These are phyloP conservation scores for Amphiprion clarkii DNA, from an alignment of 2,797 vertebrate species.

Conservation along the genomic window DNA sequence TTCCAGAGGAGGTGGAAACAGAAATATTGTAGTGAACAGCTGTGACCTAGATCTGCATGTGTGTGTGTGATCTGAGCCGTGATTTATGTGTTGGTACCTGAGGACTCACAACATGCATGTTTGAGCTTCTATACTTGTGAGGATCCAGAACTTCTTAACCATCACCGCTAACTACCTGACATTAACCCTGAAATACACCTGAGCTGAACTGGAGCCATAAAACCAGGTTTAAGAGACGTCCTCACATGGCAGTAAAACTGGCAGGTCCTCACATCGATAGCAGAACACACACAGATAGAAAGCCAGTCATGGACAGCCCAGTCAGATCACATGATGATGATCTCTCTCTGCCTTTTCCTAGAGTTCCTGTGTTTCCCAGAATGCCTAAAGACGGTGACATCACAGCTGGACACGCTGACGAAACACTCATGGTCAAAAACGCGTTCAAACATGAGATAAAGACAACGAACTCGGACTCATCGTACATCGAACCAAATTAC, in stretches of 20 bases:
- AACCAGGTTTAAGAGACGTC: neutral
- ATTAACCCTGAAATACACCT: too few species aligned
- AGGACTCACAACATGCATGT: conserved; percentile 34
- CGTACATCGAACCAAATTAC: too few species aligned
- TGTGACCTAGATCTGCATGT: conserved; percentile 75
- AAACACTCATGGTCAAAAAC: neutral
- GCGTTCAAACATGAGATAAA: too few species aligned
- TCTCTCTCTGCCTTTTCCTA: conserved; percentile 39
- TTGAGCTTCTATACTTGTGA: neutral
- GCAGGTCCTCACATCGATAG: neutral
- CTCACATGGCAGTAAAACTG: fast-evolving
- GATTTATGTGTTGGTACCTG: conserved; percentile 70
- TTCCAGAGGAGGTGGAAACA: conserved; percentile 52
- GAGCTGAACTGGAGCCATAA: neutral
- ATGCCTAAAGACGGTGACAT: conserved; percentile 7
- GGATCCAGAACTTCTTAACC: neutral
- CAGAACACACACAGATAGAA: conserved; percentile 10
- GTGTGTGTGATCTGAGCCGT: conserved; percentile 51
- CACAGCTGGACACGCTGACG: too few species aligned
- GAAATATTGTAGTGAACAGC: conserved; percentile 74
- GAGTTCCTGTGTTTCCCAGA: conserved; percentile 54
- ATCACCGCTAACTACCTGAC: too few species aligned
- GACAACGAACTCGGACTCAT: too few species aligned
- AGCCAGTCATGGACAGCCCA: conserved; percentile 6
- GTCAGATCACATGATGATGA: conserved; percentile 23